These are phyloP conservation scores for Zaprionus ornatus DNA, from an alignment of 1,140 invertebrate genomes.

Conservation along the genomic window DNA sequence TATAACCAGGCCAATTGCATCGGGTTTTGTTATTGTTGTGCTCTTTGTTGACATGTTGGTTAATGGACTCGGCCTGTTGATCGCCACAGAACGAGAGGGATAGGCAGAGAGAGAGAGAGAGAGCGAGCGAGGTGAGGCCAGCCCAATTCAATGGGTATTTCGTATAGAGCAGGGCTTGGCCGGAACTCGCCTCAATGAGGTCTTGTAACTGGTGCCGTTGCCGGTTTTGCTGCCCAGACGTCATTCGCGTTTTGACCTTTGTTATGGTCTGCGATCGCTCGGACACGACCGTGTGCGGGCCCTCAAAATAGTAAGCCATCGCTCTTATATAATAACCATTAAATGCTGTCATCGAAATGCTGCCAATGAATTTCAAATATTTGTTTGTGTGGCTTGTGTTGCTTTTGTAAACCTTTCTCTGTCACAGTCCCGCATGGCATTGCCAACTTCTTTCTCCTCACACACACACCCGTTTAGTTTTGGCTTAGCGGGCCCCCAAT, in stretches of 20 bases:
- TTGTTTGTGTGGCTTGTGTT: background rate
- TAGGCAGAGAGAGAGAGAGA: background rate
- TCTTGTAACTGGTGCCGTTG: background rate
- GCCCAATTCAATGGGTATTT: background rate
- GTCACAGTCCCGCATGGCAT: background rate
- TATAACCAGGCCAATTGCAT: constrained; percentile 24
- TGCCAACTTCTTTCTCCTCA: background rate
- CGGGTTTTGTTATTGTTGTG: constrained; percentile 3
- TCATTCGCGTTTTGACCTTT: constrained; percentile 2
- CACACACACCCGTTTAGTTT: background rate
- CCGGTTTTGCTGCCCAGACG: background rate
- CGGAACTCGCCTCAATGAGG: background rate
- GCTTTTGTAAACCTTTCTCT: background rate
- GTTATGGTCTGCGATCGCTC: background rate
- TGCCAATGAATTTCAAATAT: constrained; percentile 4
- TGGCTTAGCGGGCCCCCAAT: background rate
- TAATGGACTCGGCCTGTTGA: constrained; percentile 1
- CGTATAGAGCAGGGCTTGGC: background rate
- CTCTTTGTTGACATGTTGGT: constrained; percentile 7
- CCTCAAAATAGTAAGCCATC: background rate
- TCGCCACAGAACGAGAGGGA: background rate
- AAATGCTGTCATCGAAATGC: constrained; percentile 3
- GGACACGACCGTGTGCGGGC: background rate
- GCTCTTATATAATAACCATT: constrained; percentile 3
- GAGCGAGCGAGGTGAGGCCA: background rate